Conservation (phyloP, 2,888 invertebrate species). For the Serripes groenlandicus region DNA sequence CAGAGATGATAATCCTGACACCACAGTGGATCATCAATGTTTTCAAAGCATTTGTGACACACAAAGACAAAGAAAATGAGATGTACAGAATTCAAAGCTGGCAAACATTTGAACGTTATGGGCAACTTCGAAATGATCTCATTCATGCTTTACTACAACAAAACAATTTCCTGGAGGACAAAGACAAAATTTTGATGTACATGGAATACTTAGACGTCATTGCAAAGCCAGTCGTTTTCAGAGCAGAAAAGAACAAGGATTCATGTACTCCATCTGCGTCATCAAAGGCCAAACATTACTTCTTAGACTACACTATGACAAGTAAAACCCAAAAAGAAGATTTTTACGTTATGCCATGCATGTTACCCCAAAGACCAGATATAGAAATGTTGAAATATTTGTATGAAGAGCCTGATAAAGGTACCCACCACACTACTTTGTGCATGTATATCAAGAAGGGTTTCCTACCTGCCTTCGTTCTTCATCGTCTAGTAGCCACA, state of each 20-base stretch:
- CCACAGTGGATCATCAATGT: conserved; percentile 61
- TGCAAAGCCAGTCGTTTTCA: conserved; percentile 29
- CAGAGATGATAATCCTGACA: conserved; percentile 39
- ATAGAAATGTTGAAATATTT: not conserved
- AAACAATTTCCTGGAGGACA: not conserved
- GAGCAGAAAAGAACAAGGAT: not conserved
- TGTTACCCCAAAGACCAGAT: not conserved
- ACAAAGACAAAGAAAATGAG: conserved; percentile 37
- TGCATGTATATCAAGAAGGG: conserved; percentile 10
- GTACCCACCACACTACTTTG: not conserved
- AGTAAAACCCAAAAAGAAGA: not conserved
- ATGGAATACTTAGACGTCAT: conserved; percentile 60
- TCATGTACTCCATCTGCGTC: not conserved
- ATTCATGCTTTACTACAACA: not conserved
- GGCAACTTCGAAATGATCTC: not conserved
- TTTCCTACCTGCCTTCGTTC: not conserved
- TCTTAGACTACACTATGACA: not conserved
- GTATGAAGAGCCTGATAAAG: not conserved
- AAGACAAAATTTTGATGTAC: conserved; percentile 36
- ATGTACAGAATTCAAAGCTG: not conserved
- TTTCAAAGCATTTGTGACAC: conserved; percentile 51
- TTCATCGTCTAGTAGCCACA: conserved; percentile 2
- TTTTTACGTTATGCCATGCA: conserved; percentile 9
- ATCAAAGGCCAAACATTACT: not conserved
- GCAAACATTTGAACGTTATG: not conserved